Conservation (phyloP, 1,140 invertebrate species). For the Papilio xuthus region DNA sequence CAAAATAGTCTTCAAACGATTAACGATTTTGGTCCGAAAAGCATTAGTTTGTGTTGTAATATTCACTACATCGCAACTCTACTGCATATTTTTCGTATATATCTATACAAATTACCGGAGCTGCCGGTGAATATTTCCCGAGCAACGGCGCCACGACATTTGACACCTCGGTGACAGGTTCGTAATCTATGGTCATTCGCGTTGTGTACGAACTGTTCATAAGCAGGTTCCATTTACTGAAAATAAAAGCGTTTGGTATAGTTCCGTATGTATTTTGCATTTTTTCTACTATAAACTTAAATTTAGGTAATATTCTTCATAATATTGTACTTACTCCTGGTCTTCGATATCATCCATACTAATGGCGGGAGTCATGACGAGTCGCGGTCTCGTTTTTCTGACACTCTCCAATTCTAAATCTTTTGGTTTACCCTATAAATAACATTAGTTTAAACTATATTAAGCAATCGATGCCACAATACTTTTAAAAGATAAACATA, state of each 20-base stretch:
- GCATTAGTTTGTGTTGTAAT: too few species aligned
- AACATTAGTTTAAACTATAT: not conserved
- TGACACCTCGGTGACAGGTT: not conserved
- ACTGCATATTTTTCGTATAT: not conserved
- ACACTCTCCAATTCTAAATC: conserved; percentile 55
- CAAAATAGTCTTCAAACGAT: too few species aligned
- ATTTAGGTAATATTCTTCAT: too few species aligned
- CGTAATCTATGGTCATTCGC: not conserved
- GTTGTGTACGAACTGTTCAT: conserved; percentile 50
- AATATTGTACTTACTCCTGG: conserved; percentile 45
- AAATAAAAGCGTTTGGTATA: not conserved
- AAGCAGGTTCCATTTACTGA: conserved; percentile 46
- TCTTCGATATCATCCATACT: conserved; percentile 75
- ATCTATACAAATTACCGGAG: conserved; percentile 3
- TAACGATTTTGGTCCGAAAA: too few species aligned
- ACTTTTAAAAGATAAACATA: too few species aligned
- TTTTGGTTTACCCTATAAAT: conserved; percentile 44
- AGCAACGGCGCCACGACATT: conserved; percentile 3
- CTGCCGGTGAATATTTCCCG: not conserved
- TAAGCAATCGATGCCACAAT: too few species aligned
- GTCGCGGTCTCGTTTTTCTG: conserved; percentile 69
- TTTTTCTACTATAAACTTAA: too few species aligned
- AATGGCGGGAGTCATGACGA: conserved; percentile 71
- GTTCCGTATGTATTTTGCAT: not conserved
- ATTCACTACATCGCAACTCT: too few species aligned